These are phyloP conservation scores for Campylomormyrus tamandua DNA, from an alignment of 2,113 vertebrate species.

Conservation along the genomic window DNA sequence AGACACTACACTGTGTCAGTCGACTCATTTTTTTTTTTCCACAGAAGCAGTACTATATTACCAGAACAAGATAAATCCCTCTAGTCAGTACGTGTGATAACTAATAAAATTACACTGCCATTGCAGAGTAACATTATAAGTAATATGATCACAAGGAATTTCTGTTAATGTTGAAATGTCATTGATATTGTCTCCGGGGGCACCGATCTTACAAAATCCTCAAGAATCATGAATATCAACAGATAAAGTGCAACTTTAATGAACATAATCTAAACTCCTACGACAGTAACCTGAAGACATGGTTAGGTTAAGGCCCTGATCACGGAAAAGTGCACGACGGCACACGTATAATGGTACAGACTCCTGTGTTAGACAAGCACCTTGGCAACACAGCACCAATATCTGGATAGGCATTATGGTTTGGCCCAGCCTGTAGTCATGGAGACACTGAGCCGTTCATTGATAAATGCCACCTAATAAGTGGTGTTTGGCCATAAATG, in stretches of 20 bases:
- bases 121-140: not conserved
- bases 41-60: conserved; percentile 35
- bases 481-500: not conserved
- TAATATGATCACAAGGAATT: not conserved
- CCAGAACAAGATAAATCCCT: not conserved
- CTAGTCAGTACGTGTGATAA: not conserved
- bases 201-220: not conserved
- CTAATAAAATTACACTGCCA: not conserved
- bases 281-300: not conserved
- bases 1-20: conserved; percentile 23
- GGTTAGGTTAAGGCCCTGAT: not conserved
- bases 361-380: conserved; percentile 9
- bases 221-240: conserved; percentile 55
- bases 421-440: not conserved
- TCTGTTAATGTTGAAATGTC: not conserved
- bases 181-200: not conserved
- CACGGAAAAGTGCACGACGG: not conserved
- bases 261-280: conserved; percentile 36
- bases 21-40: conserved; percentile 23
- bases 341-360: conserved; percentile 23
- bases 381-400: not conserved
- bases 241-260: conserved; percentile 66
- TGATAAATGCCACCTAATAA: not conserved
- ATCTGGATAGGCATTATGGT: not conserved
- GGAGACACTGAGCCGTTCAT: not conserved